Conservation (phyloP, 2,888 invertebrate species). For the Amphipyra berbera region DNA sequence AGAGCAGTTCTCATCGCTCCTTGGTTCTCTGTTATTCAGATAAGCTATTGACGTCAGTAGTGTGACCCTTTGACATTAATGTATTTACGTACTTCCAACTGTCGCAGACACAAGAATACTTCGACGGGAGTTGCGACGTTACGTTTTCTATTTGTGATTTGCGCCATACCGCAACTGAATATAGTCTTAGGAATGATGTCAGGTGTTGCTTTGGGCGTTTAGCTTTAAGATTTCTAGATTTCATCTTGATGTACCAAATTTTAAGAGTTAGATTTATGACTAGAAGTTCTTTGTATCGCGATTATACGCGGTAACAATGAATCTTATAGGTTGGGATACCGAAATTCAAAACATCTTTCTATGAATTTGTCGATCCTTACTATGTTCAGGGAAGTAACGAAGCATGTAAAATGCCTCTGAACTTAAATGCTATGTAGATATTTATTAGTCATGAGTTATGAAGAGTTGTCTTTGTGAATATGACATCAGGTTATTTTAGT, state of each 20-base stretch:
- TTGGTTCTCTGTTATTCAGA: slow-evolving; percentile 37
- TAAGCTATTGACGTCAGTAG: slow-evolving; percentile 62
- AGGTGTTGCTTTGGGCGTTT: too few species aligned
- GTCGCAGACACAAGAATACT: slow-evolving; percentile 28
- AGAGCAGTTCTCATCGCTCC: slow-evolving; percentile 28
- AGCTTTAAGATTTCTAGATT: neutral
- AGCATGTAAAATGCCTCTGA: too few species aligned
- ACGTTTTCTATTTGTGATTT: slow-evolving; percentile 39
- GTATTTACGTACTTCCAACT: slow-evolving; percentile 38
- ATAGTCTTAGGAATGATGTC: slow-evolving; percentile 4
- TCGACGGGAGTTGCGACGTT: slow-evolving; percentile 7
- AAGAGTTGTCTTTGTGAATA: neutral
- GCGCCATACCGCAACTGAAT: slow-evolving; percentile 16
- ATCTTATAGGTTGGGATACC: too few species aligned
- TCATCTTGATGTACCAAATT: too few species aligned
- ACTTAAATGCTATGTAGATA: too few species aligned
- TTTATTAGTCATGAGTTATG: neutral
- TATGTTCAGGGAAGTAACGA: too few species aligned
- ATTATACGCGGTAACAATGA: too few species aligned
- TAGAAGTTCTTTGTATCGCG: too few species aligned
- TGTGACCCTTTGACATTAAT: slow-evolving; percentile 59
- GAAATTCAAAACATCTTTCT: too few species aligned
- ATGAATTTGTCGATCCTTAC: too few species aligned
- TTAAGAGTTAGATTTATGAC: too few species aligned
- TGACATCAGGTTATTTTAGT: neutral